Conservation (phyloP, 2,888 invertebrate species). For the Tipula lateralis region DNA sequence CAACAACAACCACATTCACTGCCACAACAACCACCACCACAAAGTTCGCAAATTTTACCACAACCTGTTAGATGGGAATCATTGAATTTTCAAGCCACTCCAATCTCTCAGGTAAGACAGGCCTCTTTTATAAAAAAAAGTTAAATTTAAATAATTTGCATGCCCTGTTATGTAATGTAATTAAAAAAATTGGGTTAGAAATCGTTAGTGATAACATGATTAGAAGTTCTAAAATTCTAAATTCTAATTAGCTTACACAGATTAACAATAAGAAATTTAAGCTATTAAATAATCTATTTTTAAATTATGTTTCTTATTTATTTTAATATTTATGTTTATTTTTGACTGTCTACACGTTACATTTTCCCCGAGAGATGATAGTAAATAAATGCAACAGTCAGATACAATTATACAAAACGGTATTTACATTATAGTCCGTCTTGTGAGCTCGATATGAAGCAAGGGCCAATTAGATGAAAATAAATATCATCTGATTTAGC, state of each 20-base stretch:
- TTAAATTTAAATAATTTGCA: no score
- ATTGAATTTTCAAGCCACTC: slow-evolving; percentile 38
- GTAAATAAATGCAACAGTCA: not conserved
- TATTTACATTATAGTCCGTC: no score
- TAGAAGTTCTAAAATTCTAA: not conserved
- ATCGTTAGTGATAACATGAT: not conserved
- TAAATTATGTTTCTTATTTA: not conserved
- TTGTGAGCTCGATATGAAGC: no score
- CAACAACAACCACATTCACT: slow-evolving; percentile 33
- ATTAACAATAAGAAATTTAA: not conserved
- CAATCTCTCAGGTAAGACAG: slow-evolving; percentile 43
- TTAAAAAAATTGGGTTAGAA: not conserved
- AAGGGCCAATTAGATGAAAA: no score
- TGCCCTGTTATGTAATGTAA: slow-evolving; percentile 24
- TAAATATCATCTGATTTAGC: no score
- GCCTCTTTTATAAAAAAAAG: not conserved
- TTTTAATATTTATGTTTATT: not conserved
- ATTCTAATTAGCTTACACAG: not conserved
- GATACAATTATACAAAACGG: not conserved
- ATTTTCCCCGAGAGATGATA: not conserved
- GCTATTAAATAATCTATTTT: not conserved
- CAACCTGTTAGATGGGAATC: slow-evolving; percentile 41
- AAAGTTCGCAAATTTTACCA: slow-evolving; percentile 37
- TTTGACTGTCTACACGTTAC: not conserved
- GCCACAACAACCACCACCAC: slow-evolving; percentile 32